phyloP scores from a whole-genome alignment of 1,140 invertebrate genomes.

The Leptopilina boulardi region DNA sequence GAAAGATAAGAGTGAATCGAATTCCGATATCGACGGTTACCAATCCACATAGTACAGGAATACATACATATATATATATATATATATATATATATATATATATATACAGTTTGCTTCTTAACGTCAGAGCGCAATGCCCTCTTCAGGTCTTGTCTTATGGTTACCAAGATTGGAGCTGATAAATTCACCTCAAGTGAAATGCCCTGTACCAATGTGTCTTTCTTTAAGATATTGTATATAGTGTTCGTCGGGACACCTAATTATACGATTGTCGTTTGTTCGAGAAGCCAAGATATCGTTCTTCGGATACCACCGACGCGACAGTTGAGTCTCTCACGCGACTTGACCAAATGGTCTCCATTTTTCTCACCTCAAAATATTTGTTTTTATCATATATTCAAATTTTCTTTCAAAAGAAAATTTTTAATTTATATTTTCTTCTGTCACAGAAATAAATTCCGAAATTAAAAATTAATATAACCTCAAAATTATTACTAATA shows the following conservation, averaged over 20 bases:
- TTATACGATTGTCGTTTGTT: conserved; percentile 74
- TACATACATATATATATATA: not conserved
- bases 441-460: too few relatives aligned
- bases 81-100: too few relatives aligned
- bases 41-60: conserved; percentile 30
- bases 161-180: conserved; percentile 10
- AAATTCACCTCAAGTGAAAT: conserved; percentile 45
- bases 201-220: conserved; percentile 64
- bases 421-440: too few relatives aligned
- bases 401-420: too few relatives aligned
- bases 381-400: too few relatives aligned
- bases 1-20: conserved; percentile 50
- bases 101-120: conserved; percentile 2
- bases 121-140: conserved; percentile 38
- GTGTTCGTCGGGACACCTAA: conserved; percentile 69
- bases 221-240: conserved; percentile 62
- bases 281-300: conserved; percentile 60
- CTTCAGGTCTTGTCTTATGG: conserved; percentile 23
- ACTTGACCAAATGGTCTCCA: conserved; percentile 52
- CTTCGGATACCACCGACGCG: conserved; percentile 47
- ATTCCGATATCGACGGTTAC: conserved; percentile 56
- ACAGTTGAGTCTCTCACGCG: conserved; percentile 63
- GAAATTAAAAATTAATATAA: too few relatives aligned
- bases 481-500: too few relatives aligned
- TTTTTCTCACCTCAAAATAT: not conserved